Base-by-base conservation (phyloP, 1,140 invertebrate species). In the Thereuonema tuberculata region DNA sequence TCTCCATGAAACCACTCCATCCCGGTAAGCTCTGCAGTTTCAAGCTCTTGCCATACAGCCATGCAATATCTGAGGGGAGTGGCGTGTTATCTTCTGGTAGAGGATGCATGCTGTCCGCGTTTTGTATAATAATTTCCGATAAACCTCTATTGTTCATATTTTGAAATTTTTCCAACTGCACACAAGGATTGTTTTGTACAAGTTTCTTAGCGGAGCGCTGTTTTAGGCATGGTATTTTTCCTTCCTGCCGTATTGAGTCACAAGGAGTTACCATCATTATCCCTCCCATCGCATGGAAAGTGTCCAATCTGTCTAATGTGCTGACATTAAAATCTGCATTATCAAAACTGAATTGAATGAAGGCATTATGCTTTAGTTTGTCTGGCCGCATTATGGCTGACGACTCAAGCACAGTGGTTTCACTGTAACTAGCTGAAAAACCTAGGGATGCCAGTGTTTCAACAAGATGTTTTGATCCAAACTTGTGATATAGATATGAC, bases 211-310 rank as follows among this genome's bases (percentile, higher is more conserved):
- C n/a, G n/a, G n/a, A n/a, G n/a, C n/a, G n/a, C n/a, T 43, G 37
- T n/a, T 43, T 12, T 43, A 52, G 24, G 14, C 50, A 12, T 52
- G 21, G 20, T 52, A 14, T 52, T 52, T 14, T 20, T 9, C 5
- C 9, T 21, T 9, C 50, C 20, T 20, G 50, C 14, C 9, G 50
- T 21, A 52, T 9, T 25, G 20, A 21, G 5, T 9, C 14, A 21
- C 9, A 48, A 25, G 57, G 62, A 24, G 64, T 66, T 20, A 58
- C 24, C 37, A 60, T 62, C 26, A 21, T 46, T 23, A 67, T 64
- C n/a, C 65, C 64, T n/a, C 66, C 68, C 63, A 69, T 67, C 24
- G 14, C 37, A 56, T 69, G 67, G 54, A 70, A 69, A 0, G 65
- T 69, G 20, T 61, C 46, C 26, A 21, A 46, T n/a, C 66, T 64